A percentile compares a stretch with the other conserved stretches of the same genome.
Conservation (phyloP, 2,113 vertebrate species). For the Xiphophorus couchianus region DNA sequence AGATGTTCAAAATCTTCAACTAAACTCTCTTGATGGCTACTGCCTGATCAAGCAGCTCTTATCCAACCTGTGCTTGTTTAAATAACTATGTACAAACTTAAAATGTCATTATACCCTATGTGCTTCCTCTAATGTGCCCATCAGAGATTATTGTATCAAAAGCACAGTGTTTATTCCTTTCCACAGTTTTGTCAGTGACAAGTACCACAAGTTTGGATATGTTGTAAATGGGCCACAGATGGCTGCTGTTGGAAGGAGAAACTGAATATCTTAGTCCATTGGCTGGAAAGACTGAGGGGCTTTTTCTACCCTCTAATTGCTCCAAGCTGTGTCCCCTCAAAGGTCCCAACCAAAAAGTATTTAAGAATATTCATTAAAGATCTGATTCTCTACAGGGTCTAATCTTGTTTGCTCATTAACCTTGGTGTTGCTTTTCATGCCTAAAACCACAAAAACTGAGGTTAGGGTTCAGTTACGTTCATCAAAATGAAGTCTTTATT, state of each 20-base stretch:
- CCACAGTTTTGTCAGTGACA: slow-evolving; percentile 54
- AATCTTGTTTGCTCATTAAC: neutral
- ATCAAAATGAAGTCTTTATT: slow-evolving; percentile 79
- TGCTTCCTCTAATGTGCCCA: neutral
- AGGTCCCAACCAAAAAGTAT: slow-evolving; percentile 18
- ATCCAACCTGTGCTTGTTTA: neutral
- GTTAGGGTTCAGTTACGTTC: slow-evolving; percentile 29
- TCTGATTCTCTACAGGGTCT: neutral
- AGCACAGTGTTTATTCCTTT: slow-evolving; percentile 18
- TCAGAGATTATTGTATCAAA: neutral
- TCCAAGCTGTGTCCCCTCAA: slow-evolving; percentile 77
- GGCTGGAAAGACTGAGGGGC: slow-evolving; percentile 59
- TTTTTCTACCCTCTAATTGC: slow-evolving; percentile 77
- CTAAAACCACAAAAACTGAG: slow-evolving; percentile 16
- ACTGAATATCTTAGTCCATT: slow-evolving; percentile 65
- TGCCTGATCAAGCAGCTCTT: neutral
- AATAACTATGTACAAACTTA: slow-evolving; percentile 12
- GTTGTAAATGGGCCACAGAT: slow-evolving; percentile 67
- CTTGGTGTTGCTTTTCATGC: neutral
- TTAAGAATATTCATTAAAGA: neutral
- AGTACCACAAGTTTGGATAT: slow-evolving; percentile 54
- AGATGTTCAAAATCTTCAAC: slow-evolving; percentile 9
- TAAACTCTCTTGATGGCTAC: neutral
- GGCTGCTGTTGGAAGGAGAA: slow-evolving; percentile 70
- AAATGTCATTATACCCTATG: neutral